Base-by-base conservation (phyloP, 1,140 invertebrate species). In the Thaumatotibia leucotreta region DNA sequence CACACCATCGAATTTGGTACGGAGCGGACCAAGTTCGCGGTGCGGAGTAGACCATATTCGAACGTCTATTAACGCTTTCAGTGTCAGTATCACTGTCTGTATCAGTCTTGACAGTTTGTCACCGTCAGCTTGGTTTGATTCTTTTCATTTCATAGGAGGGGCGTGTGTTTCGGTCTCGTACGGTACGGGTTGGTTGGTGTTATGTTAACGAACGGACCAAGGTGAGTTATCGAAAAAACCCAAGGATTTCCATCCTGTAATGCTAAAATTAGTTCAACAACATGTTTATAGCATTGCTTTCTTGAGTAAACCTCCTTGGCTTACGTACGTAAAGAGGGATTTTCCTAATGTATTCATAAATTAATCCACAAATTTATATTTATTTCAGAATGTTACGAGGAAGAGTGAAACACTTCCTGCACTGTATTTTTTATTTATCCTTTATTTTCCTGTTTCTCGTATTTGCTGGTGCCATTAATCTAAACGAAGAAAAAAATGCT, bases 391-490 rank as follows among this genome's bases (percentile, higher is more conserved):
- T 92, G 89, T 67, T 91, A 65, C 82, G 85, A 73, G 84, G 89
- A 75, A 84, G 83, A 75, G 75, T 91, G 22, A 86, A 90, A 74
- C 91, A 92, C 72, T 83, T 88, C 67, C 67, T 97, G 52, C 97
- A 98, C 86, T 97, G 96, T 84, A 92, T 92, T 74, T 90, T 97
- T 63, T 93, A 97, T 73, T 87, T 95, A 67, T 92, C 92, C 67
- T 94, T 97, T 73, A 96, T 98, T 80, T 89, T 95, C 67, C 73
- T 93, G 58, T 97, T 97, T 79, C 95, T 98, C 91, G 89, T 96
- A 73, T 93, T 95, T 79, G 95, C 95, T 58, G 96, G 97, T 72
- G 96, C 94, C 49, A 92, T 98, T 35, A 94, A 92, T 77, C 92
- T 96, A 84, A 92, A 93, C 76, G 88, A 93, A 50, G 92, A 93